Evolutionary conservation across 1,140 invertebrate genomes (phyloP), one percentile per base, ranked within the genome.

Genomic region (Lethrus apterus): DNA sequence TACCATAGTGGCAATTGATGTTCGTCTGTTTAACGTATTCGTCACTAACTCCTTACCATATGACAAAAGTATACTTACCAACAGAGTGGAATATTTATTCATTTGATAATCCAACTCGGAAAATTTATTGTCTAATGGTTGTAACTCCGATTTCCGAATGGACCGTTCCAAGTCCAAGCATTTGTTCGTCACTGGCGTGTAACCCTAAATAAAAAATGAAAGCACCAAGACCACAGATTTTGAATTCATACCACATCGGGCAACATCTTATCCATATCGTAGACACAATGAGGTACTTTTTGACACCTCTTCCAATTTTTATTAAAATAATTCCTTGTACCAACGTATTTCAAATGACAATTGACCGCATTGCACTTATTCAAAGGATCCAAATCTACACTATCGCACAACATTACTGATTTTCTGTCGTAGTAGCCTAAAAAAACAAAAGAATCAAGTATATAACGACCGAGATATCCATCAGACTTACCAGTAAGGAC

Each of bases 321-420:
- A 54, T 66, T 65, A 51, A 59, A 74, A 55, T 65, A 70, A 29
- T 69, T 64, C 33, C 65, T 66, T 10, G 52, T 60, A 3, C 69
- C 71, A 43, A 70, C 65, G 47, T 77, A 76, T 59, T 70, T 69
- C 30, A 59, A 59, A 10, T 70, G 68, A 56, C 74, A 77, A 36
- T 72, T 57, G 0, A 75, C 71, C 18, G 71, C 69, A 15, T 59
- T 52, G 51, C 74, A 77, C 11, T 68, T 54, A 45, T 75, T 69
- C n/a, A 76, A 54, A 4, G 71, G 66, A 50, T 76, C 71, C 51
- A 70, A 57, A 52, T 76, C 74, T 17, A 60, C 50, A 21, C 62
- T 60, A 4, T 55, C 46, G 48, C 74, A 77, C 17, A 48, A 46
- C 17, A 50, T 65, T 48, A 40, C 63, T 58, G 15, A 40, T 18